Percentiles rank a stretch among this genome's conserved stretches.
Evolutionary conservation across 2,797 vertebrate species (phyloP).

Genomic region (Anguilla anguilla): DNA sequence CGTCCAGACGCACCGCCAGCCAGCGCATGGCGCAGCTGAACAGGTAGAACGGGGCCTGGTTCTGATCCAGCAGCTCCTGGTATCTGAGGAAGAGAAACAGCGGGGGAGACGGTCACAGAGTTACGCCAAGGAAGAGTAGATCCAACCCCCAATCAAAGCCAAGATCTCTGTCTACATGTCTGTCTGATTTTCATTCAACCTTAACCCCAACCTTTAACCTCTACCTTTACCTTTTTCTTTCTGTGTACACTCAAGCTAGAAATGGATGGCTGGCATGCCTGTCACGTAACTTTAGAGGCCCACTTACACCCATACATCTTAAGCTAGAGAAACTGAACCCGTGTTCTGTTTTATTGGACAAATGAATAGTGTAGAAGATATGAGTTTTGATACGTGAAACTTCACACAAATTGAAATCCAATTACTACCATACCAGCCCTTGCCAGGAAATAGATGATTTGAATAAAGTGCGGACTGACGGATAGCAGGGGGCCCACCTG

Average conservation of each 20-base stretch:
- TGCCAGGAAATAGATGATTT: not conserved
- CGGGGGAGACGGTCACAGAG: not conserved
- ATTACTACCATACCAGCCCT: not conserved
- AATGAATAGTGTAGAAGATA: not conserved
- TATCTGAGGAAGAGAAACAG: slow-evolving; percentile 70
- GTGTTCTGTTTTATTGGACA: not conserved
- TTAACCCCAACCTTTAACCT: not conserved
- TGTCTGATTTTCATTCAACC: not conserved
- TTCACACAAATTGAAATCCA: not conserved
- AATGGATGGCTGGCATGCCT: not conserved
- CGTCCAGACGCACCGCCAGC: slow-evolving; percentile 86
- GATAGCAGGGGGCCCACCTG: slow-evolving; percentile 68
- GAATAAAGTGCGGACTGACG: not conserved
- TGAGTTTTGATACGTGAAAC: not conserved
- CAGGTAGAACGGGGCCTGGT: slow-evolving; percentile 86
- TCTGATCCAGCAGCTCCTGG: slow-evolving; percentile 86
- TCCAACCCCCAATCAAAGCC: not conserved
- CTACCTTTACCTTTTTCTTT: not conserved
- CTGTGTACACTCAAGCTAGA: not conserved
- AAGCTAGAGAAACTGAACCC: not conserved
- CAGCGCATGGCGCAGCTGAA: slow-evolving; percentile 92
- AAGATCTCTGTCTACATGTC: not conserved
- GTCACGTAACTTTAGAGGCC: not conserved
- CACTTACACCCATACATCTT: not conserved
- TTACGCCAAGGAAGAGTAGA: not conserved